Conservation (phyloP, 1,140 invertebrate species). For the Drosophila ananassae region DNA sequence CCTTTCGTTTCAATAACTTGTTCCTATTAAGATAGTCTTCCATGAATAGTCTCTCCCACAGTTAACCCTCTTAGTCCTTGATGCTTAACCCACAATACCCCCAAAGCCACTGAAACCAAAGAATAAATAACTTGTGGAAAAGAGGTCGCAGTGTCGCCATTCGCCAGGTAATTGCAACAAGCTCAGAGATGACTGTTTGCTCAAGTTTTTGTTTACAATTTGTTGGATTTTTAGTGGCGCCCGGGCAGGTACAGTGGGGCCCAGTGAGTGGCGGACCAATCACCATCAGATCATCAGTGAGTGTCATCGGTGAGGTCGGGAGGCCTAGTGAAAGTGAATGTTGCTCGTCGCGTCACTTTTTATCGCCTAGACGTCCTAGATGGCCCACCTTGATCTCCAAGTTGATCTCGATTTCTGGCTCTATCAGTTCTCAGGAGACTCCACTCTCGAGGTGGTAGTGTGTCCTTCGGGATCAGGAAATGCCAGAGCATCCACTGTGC, state of each 20-base stretch:
- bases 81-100: conserved; percentile 1
- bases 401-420: conserved; percentile 9
- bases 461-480: conserved; percentile 41
- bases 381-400: conserved; percentile 23
- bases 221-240: conserved; percentile 19
- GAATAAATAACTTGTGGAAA: conserved; percentile 45
- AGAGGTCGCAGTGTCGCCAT: conserved; percentile 47
- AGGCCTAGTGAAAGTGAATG: conserved; percentile 11
- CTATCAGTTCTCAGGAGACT: not conserved
- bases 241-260: conserved; percentile 38
- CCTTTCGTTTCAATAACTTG: too few species aligned
- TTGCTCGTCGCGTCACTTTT: conserved; percentile 9
- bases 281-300: too few species aligned
- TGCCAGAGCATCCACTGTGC: conserved; percentile 39
- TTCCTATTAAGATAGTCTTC: too few species aligned
- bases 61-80: not conserved
- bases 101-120: not conserved
- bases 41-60: too few species aligned
- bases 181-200: conserved; percentile 28
- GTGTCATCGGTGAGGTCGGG: not conserved
- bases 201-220: conserved; percentile 1
- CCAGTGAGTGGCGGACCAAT: not conserved
- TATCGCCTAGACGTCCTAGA: conserved; percentile 28
- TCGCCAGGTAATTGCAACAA: conserved; percentile 18
- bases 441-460: too few species aligned